Evolutionary conservation across 2,888 invertebrate genomes (phyloP), one percentile per base, ranked within the genome.

Genomic region (Metalampra italica): DNA sequence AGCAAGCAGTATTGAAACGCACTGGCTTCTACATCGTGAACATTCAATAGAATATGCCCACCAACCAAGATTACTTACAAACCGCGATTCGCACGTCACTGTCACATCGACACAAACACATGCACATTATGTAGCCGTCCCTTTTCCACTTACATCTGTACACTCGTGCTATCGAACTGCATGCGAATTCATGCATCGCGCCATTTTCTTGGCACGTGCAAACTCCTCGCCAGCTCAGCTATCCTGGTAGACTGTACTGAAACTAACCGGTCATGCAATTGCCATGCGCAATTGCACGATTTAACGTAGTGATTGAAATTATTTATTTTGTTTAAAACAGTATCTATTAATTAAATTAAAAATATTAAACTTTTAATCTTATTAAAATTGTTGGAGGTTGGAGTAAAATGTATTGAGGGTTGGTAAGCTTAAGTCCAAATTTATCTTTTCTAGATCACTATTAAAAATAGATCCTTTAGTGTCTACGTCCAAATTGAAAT

Each of bases 121-220:
- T 66, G 62, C 68, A 61, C 65, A 69, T 56, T 59, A 52, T 71
- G 60, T 59, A 43, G 58, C 66, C 62, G 59, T 86, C 84, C 69
- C 76, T 78, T 66, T 83, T 70, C 58, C 78, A 73, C 85, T 66
- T 61, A 56, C 51, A 52, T 55, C 49, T 53, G 50, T 58, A 46
- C 54, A 1, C 57, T 70, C 68, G 52, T 58, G 71, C 67, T 67
- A 56, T 75, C 66, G 52, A 75, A 78, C 51, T 84, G 84, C 84
- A 85, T 84, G 84, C 84, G 84, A 79, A 60, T 68, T 68, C 76
- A 74, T 78, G 77, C 75, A 78, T 53, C 64, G 68, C 70, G 66
- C 61, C 58, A 67, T 74, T 75, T 77, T 72, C 75, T 78, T 77
- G 71, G 74, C 76, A 64, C 71, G 66, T 64, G 64, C 62, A 70